These are phyloP conservation scores for Drosophila equinoxialis DNA, from an alignment of 1,140 invertebrate genomes.

Conservation along the genomic window DNA sequence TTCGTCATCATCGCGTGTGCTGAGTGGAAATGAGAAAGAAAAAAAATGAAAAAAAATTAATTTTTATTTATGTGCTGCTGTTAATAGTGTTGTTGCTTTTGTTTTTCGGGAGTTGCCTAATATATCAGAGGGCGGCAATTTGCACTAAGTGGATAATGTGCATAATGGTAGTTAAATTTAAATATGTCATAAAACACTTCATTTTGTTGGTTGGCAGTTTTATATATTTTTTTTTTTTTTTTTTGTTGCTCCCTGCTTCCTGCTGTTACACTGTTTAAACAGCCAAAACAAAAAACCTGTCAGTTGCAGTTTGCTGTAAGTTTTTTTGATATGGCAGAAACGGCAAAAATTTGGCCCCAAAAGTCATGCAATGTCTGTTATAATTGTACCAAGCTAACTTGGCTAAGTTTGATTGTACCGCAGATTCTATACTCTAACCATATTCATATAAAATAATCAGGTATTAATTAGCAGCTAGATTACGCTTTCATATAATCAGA, in stretches of 20 bases:
- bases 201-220: slow-evolving; percentile 38
- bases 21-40: slow-evolving; percentile 22
- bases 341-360: slow-evolving; percentile 35
- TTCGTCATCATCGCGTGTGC: slow-evolving; percentile 67
- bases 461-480: no score
- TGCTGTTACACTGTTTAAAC: slow-evolving; percentile 35
- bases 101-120: slow-evolving; percentile 47
- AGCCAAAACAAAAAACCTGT: slow-evolving; percentile 57
- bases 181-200: slow-evolving; percentile 81
- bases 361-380: slow-evolving; percentile 51
- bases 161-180: slow-evolving; percentile 80
- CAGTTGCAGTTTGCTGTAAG: slow-evolving; percentile 54
- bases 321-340: slow-evolving; percentile 23
- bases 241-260: slow-evolving; percentile 8
- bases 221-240: neutral
- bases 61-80: slow-evolving; percentile 80
- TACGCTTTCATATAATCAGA: no score
- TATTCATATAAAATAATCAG: no score
- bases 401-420: neutral
- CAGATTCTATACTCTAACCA: neutral
- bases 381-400: slow-evolving; percentile 11
- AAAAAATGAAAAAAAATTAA: slow-evolving; percentile 60
- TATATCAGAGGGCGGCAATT: slow-evolving; percentile 78
- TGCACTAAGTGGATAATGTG: slow-evolving; percentile 78
- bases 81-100: slow-evolving; percentile 57